These are phyloP conservation scores for Atethmia centrago DNA, from an alignment of 2,888 invertebrate genomes.

Conservation along the genomic window DNA sequence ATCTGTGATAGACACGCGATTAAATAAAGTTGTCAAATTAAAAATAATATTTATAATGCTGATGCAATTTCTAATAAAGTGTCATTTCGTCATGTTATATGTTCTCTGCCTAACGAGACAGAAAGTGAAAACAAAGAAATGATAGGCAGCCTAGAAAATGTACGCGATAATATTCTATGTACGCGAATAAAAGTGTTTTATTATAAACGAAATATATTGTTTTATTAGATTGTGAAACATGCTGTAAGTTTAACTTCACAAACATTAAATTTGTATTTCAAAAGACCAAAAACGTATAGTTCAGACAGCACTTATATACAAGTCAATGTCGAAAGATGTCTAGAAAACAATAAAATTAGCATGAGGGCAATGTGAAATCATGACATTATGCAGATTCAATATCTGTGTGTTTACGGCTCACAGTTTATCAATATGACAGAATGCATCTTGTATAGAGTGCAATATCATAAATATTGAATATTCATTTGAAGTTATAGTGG, in stretches of 20 bases:
- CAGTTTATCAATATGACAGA: constrained; percentile 36
- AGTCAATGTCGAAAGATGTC: constrained; percentile 30
- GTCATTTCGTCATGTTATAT: constrained; percentile 7
- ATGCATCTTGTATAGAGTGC: constrained; percentile 48
- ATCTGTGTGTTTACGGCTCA: constrained; percentile 12
- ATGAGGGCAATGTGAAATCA: constrained; percentile 33
- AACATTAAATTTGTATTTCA: constrained; percentile 28
- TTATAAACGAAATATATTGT: constrained; percentile 43
- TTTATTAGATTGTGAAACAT: constrained; percentile 41
- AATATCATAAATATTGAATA: constrained; percentile 48
- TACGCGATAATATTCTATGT: background rate
- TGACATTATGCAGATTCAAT: constrained; percentile 33
- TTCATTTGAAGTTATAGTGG: constrained; percentile 14
- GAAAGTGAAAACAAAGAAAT: constrained; percentile 36
- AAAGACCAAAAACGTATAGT: constrained; percentile 26
- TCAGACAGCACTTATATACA: constrained; percentile 17
- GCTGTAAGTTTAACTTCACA: constrained; percentile 38
- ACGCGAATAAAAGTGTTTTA: constrained; percentile 37
- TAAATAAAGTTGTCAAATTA: constrained; percentile 21
- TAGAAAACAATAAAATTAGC: constrained; percentile 36
- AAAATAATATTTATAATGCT: constrained; percentile 24
- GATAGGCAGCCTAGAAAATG: constrained; percentile 26
- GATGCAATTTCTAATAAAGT: constrained; percentile 8
- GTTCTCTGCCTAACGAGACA: constrained; percentile 17
- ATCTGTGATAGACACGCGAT: background rate